A percentile compares a stretch with the other conserved stretches of the same genome.
These are phyloP conservation scores for Anadara kagoshimensis DNA, from an alignment of 1,140 invertebrate species.

Conservation along the genomic window DNA sequence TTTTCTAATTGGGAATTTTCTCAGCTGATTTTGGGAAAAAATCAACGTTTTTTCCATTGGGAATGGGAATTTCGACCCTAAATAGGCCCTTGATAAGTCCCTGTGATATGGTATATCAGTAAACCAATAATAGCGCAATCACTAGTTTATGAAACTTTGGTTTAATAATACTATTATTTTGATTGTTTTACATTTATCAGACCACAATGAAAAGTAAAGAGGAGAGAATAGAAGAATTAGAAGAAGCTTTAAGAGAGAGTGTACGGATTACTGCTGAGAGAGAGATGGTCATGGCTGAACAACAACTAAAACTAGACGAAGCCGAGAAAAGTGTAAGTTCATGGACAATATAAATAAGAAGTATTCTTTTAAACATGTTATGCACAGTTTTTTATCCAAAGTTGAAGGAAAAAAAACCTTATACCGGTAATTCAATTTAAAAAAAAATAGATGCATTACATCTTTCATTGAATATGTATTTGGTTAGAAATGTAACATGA, in stretches of 20 bases:
- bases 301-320: slow-evolving; percentile 72
- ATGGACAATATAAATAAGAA: slow-evolving; percentile 3
- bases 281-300: slow-evolving; percentile 75
- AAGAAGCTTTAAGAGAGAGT: slow-evolving; percentile 82
- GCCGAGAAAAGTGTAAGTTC: slow-evolving; percentile 63
- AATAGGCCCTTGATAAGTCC: too few relatives aligned
- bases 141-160: too few relatives aligned
- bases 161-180: too few relatives aligned
- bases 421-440: background rate
- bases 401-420: background rate
- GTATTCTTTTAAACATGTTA: slow-evolving; percentile 3
- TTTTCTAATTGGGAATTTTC: too few relatives aligned
- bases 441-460: background rate
- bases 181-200: too few relatives aligned
- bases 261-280: slow-evolving; percentile 77
- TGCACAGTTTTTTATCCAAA: background rate
- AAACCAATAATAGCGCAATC: too few relatives aligned
- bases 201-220: slow-evolving; percentile 59
- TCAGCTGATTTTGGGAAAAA: too few relatives aligned
- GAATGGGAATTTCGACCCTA: too few relatives aligned
- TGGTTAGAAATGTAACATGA: background rate
- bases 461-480: too few relatives aligned
- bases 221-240: slow-evolving; percentile 83
- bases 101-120: too few relatives aligned
- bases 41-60: too few relatives aligned